Percentiles rank a stretch among this genome's conserved stretches.
These are phyloP conservation scores for Brachionus paranguensis DNA, from an alignment of 1,140 invertebrate genomes.

Conservation along the genomic window DNA sequence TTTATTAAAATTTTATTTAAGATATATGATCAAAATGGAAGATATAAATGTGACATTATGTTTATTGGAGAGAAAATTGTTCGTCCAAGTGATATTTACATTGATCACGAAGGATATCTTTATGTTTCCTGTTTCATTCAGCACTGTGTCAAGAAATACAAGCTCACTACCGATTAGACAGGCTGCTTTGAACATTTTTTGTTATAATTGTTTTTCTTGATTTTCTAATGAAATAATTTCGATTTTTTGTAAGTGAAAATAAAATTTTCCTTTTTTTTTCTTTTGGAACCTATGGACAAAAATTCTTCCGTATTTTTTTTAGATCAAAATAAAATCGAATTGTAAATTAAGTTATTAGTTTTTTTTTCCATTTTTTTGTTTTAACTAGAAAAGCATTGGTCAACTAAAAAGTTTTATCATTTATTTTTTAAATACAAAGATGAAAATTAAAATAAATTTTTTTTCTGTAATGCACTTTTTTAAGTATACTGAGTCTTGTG, in stretches of 20 bases:
- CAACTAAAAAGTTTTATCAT: too few species aligned
- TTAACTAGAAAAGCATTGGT: not conserved
- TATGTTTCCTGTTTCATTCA: conserved; percentile 34
- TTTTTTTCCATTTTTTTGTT: not conserved
- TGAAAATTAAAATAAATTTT: too few species aligned
- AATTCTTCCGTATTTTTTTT: not conserved
- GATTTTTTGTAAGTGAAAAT: not conserved
- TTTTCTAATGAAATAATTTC: not conserved
- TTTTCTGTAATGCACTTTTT: too few species aligned
- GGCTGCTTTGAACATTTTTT: not conserved
- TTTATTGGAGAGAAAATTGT: not conserved
- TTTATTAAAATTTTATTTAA: not conserved
- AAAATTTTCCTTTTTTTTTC: not conserved
- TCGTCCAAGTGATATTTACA: conserved; percentile 39
- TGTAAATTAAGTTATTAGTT: not conserved
- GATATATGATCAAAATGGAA: conserved; percentile 29
- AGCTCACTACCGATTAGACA: not conserved
- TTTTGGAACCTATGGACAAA: not conserved
- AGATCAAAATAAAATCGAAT: not conserved
- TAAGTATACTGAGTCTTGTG: too few species aligned
- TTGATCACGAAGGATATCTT: not conserved
- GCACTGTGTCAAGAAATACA: conserved; percentile 37
- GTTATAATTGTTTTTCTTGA: not conserved
- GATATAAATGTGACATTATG: conserved; percentile 8
- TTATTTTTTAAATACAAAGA: too few species aligned